Conservation (phyloP, 2,888 invertebrate genomes). For the Ophioninae sp. region DNA sequence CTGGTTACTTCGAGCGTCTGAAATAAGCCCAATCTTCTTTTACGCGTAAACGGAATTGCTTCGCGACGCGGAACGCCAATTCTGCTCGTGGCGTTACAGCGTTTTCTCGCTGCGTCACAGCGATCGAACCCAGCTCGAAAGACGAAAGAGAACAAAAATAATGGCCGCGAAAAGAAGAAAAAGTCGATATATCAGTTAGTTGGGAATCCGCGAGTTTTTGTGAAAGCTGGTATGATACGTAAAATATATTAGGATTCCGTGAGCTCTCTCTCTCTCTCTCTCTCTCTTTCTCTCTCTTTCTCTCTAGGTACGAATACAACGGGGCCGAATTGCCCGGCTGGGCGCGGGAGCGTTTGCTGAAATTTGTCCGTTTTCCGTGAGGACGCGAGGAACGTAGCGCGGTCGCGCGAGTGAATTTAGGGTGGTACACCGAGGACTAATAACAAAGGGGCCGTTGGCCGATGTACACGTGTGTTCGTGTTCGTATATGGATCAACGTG, state of each 20-base stretch:
- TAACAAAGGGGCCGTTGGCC: conserved; percentile 72
- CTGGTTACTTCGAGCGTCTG: too few species aligned
- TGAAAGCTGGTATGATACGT: neutral
- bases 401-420: conserved; percentile 76
- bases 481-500: conserved; percentile 17
- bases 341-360: conserved; percentile 63
- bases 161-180: neutral
- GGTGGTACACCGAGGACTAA: conserved; percentile 75
- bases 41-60: too few species aligned
- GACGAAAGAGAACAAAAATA: neutral
- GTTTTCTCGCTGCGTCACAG: neutral
- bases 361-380: conserved; percentile 71
- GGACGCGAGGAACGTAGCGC: conserved; percentile 42
- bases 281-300: too few species aligned
- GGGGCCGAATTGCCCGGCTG: neutral
- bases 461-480: conserved; percentile 25
- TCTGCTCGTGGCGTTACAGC: too few species aligned
- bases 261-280: neutral
- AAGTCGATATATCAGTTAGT: neutral
- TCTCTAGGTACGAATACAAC: neutral
- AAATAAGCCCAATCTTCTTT: too few species aligned
- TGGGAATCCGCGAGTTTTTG: conserved; percentile 1
- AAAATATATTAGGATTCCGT: conserved; percentile 5
- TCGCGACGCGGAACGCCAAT: too few species aligned
- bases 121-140: neutral